Evolutionary conservation across 2,113 vertebrate genomes (phyloP).

Genomic region (Coregonus clupeaformis): DNA sequence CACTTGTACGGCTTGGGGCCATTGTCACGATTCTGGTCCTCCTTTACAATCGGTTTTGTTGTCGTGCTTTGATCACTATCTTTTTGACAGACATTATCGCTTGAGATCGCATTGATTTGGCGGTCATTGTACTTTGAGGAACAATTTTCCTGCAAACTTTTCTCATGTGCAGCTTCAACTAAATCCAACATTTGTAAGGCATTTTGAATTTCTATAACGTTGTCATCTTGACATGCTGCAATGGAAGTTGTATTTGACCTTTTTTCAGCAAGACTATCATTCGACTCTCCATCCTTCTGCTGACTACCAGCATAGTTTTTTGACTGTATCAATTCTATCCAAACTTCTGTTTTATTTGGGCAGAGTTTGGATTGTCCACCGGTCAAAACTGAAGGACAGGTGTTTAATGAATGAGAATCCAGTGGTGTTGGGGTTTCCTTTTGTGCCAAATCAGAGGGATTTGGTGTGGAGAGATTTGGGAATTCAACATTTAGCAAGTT

Average conservation of each 20-base stretch:
- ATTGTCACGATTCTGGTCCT: conserved; percentile 68
- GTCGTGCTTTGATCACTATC: too few species aligned
- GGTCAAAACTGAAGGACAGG: conserved; percentile 25
- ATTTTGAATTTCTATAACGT: conserved; percentile 86
- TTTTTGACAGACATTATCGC: conserved; percentile 53
- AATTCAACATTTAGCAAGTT: conserved; percentile 67
- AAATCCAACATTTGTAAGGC: conserved; percentile 87
- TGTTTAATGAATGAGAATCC: conserved; percentile 45
- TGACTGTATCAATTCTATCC: too few species aligned
- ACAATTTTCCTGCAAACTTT: conserved; percentile 49
- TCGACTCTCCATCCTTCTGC: neutral
- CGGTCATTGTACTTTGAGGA: conserved; percentile 52
- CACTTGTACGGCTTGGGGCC: conserved; percentile 91
- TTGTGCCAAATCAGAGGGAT: conserved; percentile 54
- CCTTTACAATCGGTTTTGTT: conserved; percentile 44
- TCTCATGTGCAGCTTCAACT: conserved; percentile 74
- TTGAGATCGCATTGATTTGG: conserved; percentile 55
- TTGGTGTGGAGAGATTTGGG: conserved; percentile 61
- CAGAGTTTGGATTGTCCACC: conserved; percentile 46
- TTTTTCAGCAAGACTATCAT: conserved; percentile 51
- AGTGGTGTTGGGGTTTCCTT: conserved; percentile 60
- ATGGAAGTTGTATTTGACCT: conserved; percentile 24
- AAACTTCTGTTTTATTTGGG: neutral
- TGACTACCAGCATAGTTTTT: too few species aligned
- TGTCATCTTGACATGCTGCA: conserved; percentile 74